Conservation (phyloP, 2,888 invertebrate genomes). For the Acronicta psi region DNA sequence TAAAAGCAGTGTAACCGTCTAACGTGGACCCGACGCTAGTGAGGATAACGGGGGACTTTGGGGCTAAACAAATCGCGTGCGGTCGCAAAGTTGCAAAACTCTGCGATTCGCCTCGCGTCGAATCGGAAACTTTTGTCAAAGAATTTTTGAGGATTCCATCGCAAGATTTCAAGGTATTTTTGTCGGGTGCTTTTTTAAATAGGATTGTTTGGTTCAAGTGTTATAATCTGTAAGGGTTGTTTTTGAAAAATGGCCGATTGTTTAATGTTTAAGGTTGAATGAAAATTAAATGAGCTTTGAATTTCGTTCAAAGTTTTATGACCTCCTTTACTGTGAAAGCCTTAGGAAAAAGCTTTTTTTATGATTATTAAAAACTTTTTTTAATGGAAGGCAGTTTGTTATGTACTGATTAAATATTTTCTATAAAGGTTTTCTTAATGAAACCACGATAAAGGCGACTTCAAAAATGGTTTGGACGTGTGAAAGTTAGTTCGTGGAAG, state of each 20-base stretch:
- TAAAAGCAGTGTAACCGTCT: slow-evolving; percentile 23
- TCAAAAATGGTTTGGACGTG: no score
- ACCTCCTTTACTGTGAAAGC: slow-evolving; percentile 2
- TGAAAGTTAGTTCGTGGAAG: no score
- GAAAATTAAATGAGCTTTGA: slow-evolving; percentile 14
- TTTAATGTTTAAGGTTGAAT: slow-evolving; percentile 17
- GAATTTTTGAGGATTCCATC: slow-evolving; percentile 41
- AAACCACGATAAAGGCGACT: no score
- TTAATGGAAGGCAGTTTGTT: not conserved
- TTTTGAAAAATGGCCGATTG: slow-evolving; percentile 23
- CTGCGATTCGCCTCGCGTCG: not conserved
- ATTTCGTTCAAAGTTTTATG: slow-evolving; percentile 8
- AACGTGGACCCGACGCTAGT: slow-evolving; percentile 14
- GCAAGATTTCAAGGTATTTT: slow-evolving; percentile 29
- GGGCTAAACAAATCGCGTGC: slow-evolving; percentile 46
- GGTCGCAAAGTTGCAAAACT: slow-evolving; percentile 35
- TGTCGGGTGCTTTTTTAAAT: slow-evolving; percentile 26
- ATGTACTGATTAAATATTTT: not conserved
- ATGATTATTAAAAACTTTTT: not conserved
- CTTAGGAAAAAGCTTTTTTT: not conserved
- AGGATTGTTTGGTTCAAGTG: slow-evolving; percentile 46
- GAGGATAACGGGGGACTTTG: slow-evolving; percentile 33
- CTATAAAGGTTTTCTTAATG: no score
- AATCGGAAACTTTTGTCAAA: slow-evolving; percentile 22
- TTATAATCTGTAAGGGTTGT: slow-evolving; percentile 33